Percentiles rank a stretch among this genome's conserved stretches.
phyloP scores from a whole-genome alignment of 2,888 invertebrate species.

The Lathronympha strigana region DNA sequence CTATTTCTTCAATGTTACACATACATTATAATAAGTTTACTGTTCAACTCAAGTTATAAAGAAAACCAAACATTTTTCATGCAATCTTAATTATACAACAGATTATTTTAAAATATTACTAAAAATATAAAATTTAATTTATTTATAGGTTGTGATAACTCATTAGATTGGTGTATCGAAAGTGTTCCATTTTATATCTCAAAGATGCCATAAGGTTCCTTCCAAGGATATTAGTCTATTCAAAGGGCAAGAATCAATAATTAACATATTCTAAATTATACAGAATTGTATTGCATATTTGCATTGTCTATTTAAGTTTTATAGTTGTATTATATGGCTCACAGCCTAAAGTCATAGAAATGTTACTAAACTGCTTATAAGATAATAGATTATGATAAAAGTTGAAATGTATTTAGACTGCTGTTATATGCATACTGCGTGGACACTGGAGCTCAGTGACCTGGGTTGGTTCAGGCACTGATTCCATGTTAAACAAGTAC shows the following conservation, averaged over 20 bases:
- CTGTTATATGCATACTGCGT: too few species aligned
- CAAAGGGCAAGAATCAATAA: neutral
- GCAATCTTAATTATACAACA: neutral
- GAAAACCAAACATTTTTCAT: too few species aligned
- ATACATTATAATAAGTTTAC: too few species aligned
- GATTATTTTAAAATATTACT: neutral
- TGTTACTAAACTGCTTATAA: neutral
- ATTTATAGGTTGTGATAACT: constrained; percentile 15
- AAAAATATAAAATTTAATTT: neutral
- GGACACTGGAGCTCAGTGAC: too few species aligned
- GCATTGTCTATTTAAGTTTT: constrained; percentile 4
- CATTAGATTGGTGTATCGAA: neutral
- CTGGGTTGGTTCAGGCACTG: too few species aligned
- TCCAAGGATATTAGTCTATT: constrained; percentile 1
- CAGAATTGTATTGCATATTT: constrained; percentile 21
- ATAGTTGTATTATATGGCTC: constrained; percentile 2
- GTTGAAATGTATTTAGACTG: too few species aligned
- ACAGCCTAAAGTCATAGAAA: constrained; percentile 1
- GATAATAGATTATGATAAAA: too few species aligned
- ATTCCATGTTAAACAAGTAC: too few species aligned
- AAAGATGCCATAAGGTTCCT: constrained; percentile 17
- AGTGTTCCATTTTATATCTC: constrained; percentile 1
- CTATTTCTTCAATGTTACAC: too few species aligned
- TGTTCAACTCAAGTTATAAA: too few species aligned
- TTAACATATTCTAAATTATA: constrained; percentile 12